These are phyloP conservation scores for Thamnophis sirtalis DNA, from an alignment of 2,113 vertebrate genomes.

Conservation along the genomic window DNA sequence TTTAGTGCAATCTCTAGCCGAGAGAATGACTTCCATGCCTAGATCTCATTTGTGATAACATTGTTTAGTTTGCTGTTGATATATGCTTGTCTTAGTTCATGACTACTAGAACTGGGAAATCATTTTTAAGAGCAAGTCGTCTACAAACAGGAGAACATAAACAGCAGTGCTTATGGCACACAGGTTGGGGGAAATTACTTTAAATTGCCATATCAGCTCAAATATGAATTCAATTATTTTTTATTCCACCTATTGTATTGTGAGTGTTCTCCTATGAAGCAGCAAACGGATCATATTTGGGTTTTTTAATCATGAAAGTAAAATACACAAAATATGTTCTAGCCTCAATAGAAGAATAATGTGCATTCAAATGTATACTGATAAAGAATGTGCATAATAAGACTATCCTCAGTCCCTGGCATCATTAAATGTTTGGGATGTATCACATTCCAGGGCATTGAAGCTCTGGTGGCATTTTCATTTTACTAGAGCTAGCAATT, in stretches of 20 bases:
- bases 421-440: neutral
- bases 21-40: neutral
- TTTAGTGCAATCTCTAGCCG: neutral
- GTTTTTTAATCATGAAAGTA: neutral
- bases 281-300: constrained; percentile 1
- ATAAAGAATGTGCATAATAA: neutral
- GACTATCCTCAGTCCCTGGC: neutral
- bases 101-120: constrained; percentile 2
- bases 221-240: constrained; percentile 23
- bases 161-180: neutral
- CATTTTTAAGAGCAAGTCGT: neutral
- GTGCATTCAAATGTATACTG: neutral
- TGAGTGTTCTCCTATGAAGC: constrained; percentile 13
- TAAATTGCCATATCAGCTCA: constrained; percentile 30
- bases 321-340: neutral
- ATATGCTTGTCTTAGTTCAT: constrained; percentile 9
- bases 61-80: constrained; percentile 5
- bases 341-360: neutral
- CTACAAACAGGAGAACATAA: constrained; percentile 22
- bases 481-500: neutral
- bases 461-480: constrained; percentile 16
- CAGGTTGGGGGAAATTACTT: constrained; percentile 5
- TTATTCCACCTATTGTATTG: constrained; percentile 8
- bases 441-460: neutral
- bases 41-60: constrained; percentile 7